Percentiles rank a stretch among this genome's conserved stretches.
These are phyloP conservation scores for Drosophila orena DNA, from an alignment of 1,140 invertebrate species.

Conservation along the genomic window DNA sequence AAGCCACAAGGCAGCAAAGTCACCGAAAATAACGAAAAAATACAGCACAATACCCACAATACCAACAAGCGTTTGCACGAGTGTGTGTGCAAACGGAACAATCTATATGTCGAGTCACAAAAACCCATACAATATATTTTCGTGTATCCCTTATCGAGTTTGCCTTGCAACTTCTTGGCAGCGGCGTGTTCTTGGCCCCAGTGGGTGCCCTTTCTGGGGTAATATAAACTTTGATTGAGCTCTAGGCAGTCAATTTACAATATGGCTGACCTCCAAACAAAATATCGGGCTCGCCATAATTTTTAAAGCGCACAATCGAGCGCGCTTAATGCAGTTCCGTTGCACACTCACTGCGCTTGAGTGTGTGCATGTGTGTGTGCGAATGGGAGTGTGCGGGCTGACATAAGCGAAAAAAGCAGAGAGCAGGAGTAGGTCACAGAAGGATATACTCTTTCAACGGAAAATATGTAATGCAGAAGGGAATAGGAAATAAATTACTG, in stretches of 20 bases:
- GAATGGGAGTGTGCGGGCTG: constrained; percentile 4
- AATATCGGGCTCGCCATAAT: constrained; percentile 35
- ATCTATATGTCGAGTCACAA: constrained; percentile 40
- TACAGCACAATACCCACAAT: constrained; percentile 48
- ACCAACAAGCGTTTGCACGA: constrained; percentile 32
- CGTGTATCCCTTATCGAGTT: constrained; percentile 37
- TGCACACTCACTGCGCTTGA: constrained; percentile 17
- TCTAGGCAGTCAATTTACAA: constrained; percentile 47
- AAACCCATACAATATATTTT: constrained; percentile 50
- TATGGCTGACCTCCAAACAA: constrained; percentile 45
- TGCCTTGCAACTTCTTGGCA: constrained; percentile 37
- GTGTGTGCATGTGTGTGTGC: constrained; percentile 3
- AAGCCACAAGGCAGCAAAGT: constrained; percentile 68
- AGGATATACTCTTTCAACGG: constrained; percentile 16
- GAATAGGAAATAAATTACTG: not conserved
- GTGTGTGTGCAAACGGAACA: constrained; percentile 20
- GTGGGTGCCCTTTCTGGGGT: constrained; percentile 16
- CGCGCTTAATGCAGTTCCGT: constrained; percentile 34
- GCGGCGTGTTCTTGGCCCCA: not conserved
- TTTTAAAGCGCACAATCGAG: constrained; percentile 45
- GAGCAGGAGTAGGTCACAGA: not conserved
- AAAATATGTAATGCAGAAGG: too few relatives aligned
- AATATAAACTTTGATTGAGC: constrained; percentile 50
- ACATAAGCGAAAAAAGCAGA: constrained; percentile 38
- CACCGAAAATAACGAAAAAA: constrained; percentile 28